Conservation (phyloP, 2,888 invertebrate species). For the Heliconius cydno region DNA sequence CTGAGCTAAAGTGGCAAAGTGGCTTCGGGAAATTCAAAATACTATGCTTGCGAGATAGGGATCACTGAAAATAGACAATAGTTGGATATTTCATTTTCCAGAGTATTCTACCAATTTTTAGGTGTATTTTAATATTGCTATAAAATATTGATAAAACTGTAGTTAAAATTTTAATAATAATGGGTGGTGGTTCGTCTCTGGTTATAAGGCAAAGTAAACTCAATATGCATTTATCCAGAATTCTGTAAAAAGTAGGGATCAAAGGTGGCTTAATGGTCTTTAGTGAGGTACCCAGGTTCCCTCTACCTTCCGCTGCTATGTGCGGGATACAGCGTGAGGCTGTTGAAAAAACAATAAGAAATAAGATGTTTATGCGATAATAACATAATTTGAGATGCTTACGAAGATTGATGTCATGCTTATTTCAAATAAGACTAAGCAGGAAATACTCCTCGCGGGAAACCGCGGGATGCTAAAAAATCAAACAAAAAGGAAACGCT, state of each 20-base stretch:
- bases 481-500: neutral
- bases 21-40: slow-evolving; percentile 26
- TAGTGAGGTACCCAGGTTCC: neutral
- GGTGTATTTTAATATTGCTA: neutral
- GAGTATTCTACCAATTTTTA: neutral
- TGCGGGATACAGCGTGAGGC: too few relatives aligned
- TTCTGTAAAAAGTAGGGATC: neutral
- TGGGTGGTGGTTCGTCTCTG: too few relatives aligned
- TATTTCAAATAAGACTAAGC: too few relatives aligned
- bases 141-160: too few relatives aligned
- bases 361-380: too few relatives aligned
- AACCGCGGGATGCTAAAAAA: neutral
- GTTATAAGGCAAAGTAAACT: neutral
- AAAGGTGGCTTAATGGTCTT: neutral
- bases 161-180: too few relatives aligned
- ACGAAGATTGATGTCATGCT: too few relatives aligned
- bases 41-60: neutral
- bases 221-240: neutral
- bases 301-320: too few relatives aligned
- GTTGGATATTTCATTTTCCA: neutral
- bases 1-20: slow-evolving; percentile 26
- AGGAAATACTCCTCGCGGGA: neutral
- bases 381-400: too few relatives aligned
- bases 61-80: slow-evolving; percentile 1
- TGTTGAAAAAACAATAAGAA: too few relatives aligned